A percentile compares a stretch with the other conserved stretches of the same genome.
Evolutionary conservation across 2,113 vertebrate genomes (phyloP).

Genomic region (Serilophus lunatus): DNA sequence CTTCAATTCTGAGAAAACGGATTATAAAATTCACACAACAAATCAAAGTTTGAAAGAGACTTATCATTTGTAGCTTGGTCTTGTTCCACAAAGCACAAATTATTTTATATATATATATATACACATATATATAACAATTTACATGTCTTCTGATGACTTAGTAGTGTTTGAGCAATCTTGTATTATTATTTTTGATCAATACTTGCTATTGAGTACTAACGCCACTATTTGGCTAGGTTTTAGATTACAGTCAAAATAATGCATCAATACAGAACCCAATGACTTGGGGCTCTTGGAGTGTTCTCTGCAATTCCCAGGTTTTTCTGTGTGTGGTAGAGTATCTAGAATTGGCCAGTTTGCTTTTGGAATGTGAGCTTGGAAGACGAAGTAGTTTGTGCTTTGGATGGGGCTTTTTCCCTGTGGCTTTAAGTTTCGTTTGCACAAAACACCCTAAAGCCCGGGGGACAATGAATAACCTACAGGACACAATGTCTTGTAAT

Average conservation of each 20-base stretch:
- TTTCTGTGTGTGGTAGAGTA: not conserved
- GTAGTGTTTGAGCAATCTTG: not conserved
- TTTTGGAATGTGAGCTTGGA: not conserved
- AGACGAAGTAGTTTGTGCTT: not conserved
- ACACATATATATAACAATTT: rapidly evolving
- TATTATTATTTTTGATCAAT: not conserved
- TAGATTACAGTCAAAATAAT: not conserved
- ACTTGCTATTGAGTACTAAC: not conserved
- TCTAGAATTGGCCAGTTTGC: no score
- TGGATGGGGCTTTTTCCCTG: not conserved
- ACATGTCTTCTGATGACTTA: not conserved
- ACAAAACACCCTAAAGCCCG: not conserved
- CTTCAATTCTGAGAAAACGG: not conserved
- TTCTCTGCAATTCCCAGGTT: not conserved
- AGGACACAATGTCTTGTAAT: not conserved
- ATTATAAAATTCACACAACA: not conserved
- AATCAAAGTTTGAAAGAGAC: not conserved
- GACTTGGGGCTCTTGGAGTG: not conserved
- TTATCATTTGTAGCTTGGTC: not conserved
- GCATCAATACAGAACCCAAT: not conserved
- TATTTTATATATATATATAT: not conserved
- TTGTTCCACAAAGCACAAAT: not conserved
- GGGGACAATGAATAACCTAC: no score
- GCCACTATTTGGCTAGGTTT: not conserved
- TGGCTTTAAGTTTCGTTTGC: not conserved